Percentiles rank a stretch among this genome's conserved stretches.
phyloP scores from a whole-genome alignment of 2,797 vertebrate genomes.

The Cuculus canorus region DNA sequence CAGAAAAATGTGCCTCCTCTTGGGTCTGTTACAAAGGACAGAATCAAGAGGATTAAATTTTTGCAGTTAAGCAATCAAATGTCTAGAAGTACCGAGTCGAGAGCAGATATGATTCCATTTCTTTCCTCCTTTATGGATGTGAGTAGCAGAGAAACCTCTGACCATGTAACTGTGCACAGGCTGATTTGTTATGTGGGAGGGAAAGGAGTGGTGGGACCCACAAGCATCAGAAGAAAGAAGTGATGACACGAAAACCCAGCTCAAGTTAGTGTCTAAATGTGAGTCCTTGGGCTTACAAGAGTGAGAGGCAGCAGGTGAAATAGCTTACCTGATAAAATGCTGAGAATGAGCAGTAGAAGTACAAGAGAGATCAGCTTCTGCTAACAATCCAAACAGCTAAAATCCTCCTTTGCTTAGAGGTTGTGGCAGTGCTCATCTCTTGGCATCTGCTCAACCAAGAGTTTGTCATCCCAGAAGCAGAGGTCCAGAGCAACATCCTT shows the following conservation, averaged over 20 bases:
- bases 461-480: background rate
- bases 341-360: background rate
- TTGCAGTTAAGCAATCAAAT: background rate
- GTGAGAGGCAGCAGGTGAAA: background rate
- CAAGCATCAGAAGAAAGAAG: background rate
- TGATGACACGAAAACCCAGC: background rate
- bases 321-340: background rate
- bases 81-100: background rate
- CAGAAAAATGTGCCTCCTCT: background rate
- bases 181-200: background rate
- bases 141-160: background rate
- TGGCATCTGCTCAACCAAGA: background rate
- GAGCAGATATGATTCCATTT: background rate
- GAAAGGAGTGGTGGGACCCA: background rate
- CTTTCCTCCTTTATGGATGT: background rate
- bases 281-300: background rate
- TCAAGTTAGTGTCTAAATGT: background rate
- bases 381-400: background rate
- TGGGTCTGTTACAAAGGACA: background rate
- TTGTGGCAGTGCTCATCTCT: fast-evolving
- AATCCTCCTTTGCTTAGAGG: background rate
- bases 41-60: slow-evolving; percentile 14
- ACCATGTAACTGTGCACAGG: background rate
- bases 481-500: background rate
- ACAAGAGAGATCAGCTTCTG: background rate